Evolutionary conservation across 2,888 invertebrate species (phyloP).

Genomic region (Acleris literana): DNA sequence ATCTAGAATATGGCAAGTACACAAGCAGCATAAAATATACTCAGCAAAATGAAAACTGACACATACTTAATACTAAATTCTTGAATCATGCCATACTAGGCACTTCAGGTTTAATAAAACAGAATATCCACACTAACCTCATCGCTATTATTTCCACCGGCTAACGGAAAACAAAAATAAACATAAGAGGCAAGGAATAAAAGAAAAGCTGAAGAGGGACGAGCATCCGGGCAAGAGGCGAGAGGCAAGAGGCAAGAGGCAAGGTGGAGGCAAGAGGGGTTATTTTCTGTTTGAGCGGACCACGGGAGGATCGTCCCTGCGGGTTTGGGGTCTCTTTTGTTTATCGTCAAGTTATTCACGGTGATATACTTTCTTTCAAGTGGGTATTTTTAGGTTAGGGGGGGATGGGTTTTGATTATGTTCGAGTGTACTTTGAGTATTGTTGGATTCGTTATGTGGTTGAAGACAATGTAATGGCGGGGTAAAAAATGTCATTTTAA

Average conservation of each 20-base stretch:
- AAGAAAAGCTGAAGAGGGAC: conserved; percentile 79
- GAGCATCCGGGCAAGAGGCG: conserved; percentile 62
- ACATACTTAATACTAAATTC: no score
- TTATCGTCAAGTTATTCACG: conserved; percentile 67
- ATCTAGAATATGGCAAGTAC: no score
- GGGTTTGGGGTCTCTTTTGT: conserved; percentile 68
- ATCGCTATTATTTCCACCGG: conserved; percentile 76
- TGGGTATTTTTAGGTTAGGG: conserved; percentile 50
- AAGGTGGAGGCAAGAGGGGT: conserved; percentile 47
- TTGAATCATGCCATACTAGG: background rate
- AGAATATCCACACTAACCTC: conserved; percentile 56
- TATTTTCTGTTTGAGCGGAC: conserved; percentile 59
- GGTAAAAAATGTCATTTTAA: no score
- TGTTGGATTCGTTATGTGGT: conserved; percentile 3
- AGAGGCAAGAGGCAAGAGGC: conserved; percentile 50
- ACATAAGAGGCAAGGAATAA: conserved; percentile 79
- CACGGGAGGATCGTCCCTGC: conserved; percentile 55
- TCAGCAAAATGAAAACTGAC: no score
- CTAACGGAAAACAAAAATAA: conserved; percentile 82
- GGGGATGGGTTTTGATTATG: conserved; percentile 41
- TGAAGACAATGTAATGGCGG: background rate
- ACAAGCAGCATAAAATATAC: no score
- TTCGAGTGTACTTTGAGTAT: conserved; percentile 41
- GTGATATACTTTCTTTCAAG: conserved; percentile 56
- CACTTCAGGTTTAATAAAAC: conserved; percentile 14